phyloP scores from a whole-genome alignment of 1,140 invertebrate genomes.

The Drosophila parvula region DNA sequence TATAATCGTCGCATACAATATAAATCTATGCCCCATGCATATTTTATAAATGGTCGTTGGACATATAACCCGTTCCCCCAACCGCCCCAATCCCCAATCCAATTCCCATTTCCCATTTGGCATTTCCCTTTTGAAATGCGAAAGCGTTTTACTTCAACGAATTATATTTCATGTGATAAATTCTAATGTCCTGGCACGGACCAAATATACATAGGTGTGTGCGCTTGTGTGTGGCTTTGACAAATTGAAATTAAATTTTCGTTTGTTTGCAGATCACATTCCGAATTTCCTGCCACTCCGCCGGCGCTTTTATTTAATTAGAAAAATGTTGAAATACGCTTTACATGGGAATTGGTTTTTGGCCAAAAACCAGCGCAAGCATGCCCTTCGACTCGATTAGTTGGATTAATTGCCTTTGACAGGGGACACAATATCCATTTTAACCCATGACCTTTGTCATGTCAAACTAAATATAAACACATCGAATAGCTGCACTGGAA shows the following conservation, averaged over 20 bases:
- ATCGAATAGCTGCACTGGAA: constrained; percentile 4
- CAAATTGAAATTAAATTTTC: constrained; percentile 68
- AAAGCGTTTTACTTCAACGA: constrained; percentile 60
- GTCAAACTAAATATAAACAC: constrained; percentile 11
- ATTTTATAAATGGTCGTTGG: constrained; percentile 59
- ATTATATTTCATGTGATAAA: constrained; percentile 74
- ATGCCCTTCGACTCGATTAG: constrained; percentile 42
- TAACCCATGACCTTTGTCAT: constrained; percentile 7
- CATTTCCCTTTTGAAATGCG: constrained; percentile 32
- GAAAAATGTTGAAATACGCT: constrained; percentile 53
- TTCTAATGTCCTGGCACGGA: constrained; percentile 51
- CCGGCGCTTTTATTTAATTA: constrained; percentile 52
- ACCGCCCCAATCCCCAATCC: constrained; percentile 9
- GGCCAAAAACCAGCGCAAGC: constrained; percentile 25
- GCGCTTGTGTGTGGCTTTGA: constrained; percentile 48
- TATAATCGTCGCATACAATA: constrained; percentile 73
- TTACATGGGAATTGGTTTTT: constrained; percentile 29
- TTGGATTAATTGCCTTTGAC: constrained; percentile 42
- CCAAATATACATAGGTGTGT: constrained; percentile 17
- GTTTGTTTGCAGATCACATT: constrained; percentile 63
- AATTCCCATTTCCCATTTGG: constrained; percentile 21
- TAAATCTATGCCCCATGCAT: constrained; percentile 74
- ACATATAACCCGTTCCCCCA: constrained; percentile 17
- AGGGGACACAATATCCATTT: constrained; percentile 8
- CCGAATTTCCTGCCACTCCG: constrained; percentile 35